Conservation (phyloP, 2,113 vertebrate genomes). For the Gambusia affinis region DNA sequence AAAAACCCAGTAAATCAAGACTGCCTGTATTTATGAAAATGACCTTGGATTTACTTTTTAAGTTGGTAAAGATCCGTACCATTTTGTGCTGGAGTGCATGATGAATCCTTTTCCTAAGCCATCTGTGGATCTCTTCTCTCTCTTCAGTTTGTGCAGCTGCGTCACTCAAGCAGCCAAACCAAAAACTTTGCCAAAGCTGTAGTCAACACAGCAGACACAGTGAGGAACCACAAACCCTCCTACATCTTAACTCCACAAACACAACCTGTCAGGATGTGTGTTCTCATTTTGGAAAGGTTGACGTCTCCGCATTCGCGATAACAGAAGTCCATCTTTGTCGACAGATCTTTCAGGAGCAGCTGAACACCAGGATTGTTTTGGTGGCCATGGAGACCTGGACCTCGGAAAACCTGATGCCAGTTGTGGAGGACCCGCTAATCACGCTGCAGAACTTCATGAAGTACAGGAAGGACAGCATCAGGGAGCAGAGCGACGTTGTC, state of each 20-base stretch:
- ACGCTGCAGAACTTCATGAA: constrained; percentile 90
- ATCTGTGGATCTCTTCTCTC: constrained; percentile 47
- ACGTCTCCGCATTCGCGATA: constrained; percentile 2
- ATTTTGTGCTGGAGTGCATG: not conserved
- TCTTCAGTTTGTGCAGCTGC: constrained; percentile 88
- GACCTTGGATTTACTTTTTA: not conserved
- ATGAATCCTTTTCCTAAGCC: constrained; percentile 12
- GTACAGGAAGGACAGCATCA: constrained; percentile 86
- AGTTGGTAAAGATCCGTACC: constrained; percentile 2
- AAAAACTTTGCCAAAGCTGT: constrained; percentile 97
- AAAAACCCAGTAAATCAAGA: not conserved
- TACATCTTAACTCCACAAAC: constrained; percentile 2
- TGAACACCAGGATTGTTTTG: constrained; percentile 95
- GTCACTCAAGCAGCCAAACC: constrained; percentile 87
- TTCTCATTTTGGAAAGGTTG: constrained; percentile 2
- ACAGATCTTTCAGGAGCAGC: constrained; percentile 94
- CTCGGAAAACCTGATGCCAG: constrained; percentile 86
- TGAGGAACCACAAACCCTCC: constrained; percentile 70
- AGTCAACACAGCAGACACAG: constrained; percentile 94
- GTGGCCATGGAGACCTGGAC: constrained; percentile 98
- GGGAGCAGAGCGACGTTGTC: constrained; percentile 86
- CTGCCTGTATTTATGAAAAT: not conserved
- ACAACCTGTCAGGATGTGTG: constrained; percentile 23
- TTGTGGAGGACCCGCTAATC: constrained; percentile 86
- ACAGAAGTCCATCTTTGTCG: constrained; percentile 29